Base-by-base conservation (phyloP, 2,888 invertebrate species). In the Lasioglossum oenotherae region DNA sequence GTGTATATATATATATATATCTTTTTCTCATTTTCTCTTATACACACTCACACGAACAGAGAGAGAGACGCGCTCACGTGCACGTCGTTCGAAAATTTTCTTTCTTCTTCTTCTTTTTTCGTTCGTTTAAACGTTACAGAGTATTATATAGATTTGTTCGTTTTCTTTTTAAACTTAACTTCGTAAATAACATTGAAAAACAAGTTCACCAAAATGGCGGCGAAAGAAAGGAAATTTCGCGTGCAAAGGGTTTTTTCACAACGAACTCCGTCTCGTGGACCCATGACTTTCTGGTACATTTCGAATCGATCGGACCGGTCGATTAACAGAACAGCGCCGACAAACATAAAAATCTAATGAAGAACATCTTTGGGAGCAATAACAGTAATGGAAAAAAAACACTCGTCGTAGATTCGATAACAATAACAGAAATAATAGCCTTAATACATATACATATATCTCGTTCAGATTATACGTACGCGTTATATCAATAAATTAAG, bases 321-420 rank as follows among this genome's bases (percentile, higher is more conserved):
- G 79, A 76, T 80, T 83, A 88, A 86, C 84, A 82, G 85, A 89
- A 90, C 88, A 89, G 86, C 86, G 77, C 90, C 90, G 88, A 85
- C 78, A 77, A 85, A 87, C 78, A 80, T 74, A 71, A 86, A 74
- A 78, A 78, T 81, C 67, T 80, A 84, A 84, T 83, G 79, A 83
- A 81, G 81, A 87, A 79, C 60, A 85, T 88, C 88, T 88, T 88
- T 88, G 88, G 88, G 85, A 85, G 69, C 77, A 83, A 81, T 85
- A 83, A 79, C 82, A 85, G 74, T 81, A 82, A 88, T 87, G 87
- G 67, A 82, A 79, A 79, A 41, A 81, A 79, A 79, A 71, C 60
- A 71, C 88, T 80, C 84, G n/a, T 84, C 83, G 85, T 60, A 79
- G 76, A 78, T 84, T 74, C 44, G 74, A 64, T 87, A 90, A 90